Percentiles rank a stretch among this genome's conserved stretches.
Evolutionary conservation across 2,888 invertebrate species (phyloP).

Genomic region (Scaptomyza polygonia): DNA sequence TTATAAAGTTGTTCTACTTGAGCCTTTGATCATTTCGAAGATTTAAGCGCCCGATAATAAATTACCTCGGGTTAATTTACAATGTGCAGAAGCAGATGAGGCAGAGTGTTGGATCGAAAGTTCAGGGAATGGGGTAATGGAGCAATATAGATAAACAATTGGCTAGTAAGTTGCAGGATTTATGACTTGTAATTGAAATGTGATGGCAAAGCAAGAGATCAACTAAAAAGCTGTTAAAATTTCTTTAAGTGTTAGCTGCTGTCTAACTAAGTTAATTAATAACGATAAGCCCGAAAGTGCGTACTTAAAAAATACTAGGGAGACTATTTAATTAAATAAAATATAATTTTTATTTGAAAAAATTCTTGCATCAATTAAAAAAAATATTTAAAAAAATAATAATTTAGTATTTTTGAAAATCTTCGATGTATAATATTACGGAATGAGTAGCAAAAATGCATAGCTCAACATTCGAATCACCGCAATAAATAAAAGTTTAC

Average conservation of each 20-base stretch:
- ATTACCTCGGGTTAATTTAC: constrained; percentile 50
- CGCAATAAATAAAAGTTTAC: not conserved
- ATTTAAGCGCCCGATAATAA: constrained; percentile 54
- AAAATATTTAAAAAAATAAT: too few relatives aligned
- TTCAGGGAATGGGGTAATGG: constrained; percentile 32
- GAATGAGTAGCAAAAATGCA: too few relatives aligned
- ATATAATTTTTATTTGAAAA: too few relatives aligned
- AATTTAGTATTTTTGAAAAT: not conserved
- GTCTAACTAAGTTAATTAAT: too few relatives aligned
- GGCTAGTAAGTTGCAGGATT: constrained; percentile 43
- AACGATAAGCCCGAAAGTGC: too few relatives aligned
- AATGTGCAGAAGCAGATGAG: constrained; percentile 1
- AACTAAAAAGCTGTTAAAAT: constrained; percentile 10
- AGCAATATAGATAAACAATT: constrained; percentile 53
- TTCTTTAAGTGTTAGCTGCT: too few relatives aligned
- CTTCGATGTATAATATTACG: not conserved
- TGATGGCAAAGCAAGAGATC: constrained; percentile 44
- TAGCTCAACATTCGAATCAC: too few relatives aligned
- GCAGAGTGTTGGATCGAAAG: constrained; percentile 18
- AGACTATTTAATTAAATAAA: too few relatives aligned
- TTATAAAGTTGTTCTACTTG: constrained; percentile 33
- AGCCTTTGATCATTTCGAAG: constrained; percentile 50
- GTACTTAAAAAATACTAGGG: too few relatives aligned
- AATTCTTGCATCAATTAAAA: too few relatives aligned
- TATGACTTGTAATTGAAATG: constrained; percentile 47